phyloP scores from a whole-genome alignment of 2,888 invertebrate species.

The Dryocosmus kuriphilus region DNA sequence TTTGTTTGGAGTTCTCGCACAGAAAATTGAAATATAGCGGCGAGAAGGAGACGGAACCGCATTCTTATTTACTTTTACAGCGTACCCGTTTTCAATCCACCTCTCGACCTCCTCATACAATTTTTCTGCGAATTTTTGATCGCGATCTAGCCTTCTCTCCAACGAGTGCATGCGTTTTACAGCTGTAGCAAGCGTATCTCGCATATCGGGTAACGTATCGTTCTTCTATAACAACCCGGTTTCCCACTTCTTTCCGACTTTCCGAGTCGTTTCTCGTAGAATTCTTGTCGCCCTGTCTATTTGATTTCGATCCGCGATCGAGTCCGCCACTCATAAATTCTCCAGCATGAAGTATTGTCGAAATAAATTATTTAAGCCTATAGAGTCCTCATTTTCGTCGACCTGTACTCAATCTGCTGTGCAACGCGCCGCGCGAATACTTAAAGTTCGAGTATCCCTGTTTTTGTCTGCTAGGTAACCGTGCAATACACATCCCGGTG shows the following conservation, averaged over 20 bases:
- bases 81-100: no score
- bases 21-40: no score
- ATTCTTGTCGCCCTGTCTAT: background rate
- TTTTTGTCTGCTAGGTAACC: background rate
- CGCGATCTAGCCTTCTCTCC: background rate
- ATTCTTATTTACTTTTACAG: no score
- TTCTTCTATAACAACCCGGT: background rate
- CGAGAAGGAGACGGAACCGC: no score
- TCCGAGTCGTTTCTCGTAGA: background rate
- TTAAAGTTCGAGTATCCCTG: no score
- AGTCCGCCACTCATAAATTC: background rate
- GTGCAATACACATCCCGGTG: constrained; percentile 15
- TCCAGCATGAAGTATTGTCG: background rate
- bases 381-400: no score
- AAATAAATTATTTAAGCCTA: background rate
- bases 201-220: background rate
- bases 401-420: background rate
- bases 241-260: background rate
- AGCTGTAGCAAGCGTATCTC: background rate
- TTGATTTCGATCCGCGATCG: background rate
- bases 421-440: no score
- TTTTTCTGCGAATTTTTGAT: background rate
- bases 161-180: background rate
- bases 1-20: no score
- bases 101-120: constrained; percentile 22